A percentile compares a stretch with the other conserved stretches of the same genome.
Conservation (phyloP, 2,888 invertebrate species). For the Hedya salicella region DNA sequence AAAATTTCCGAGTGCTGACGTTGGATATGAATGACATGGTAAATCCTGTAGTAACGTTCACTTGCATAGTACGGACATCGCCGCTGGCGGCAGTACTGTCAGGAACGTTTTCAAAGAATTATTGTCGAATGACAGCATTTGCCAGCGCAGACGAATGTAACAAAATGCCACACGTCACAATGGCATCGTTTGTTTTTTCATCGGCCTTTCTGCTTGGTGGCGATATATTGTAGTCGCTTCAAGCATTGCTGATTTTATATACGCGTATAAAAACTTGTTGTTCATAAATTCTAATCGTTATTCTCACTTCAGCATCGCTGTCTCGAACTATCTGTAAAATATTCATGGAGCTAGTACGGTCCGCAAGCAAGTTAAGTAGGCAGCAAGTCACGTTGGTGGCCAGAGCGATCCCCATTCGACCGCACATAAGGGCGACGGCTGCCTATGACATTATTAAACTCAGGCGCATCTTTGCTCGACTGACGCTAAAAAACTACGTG, state of each 20-base stretch:
- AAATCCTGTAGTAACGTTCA: constrained; percentile 66
- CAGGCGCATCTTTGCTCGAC: constrained; percentile 74
- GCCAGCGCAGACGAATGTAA: constrained; percentile 56
- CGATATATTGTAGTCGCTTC: constrained; percentile 53
- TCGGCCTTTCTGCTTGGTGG: constrained; percentile 39
- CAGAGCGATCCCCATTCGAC: constrained; percentile 46
- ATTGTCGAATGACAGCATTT: constrained; percentile 66
- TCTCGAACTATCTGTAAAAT: constrained; percentile 35
- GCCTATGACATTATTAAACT: constrained; percentile 80
- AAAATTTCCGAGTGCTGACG: constrained; percentile 55
- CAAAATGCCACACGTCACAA: constrained; percentile 66
- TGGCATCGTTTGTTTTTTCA: constrained; percentile 57
- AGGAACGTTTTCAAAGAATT: constrained; percentile 73
- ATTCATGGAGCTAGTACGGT: constrained; percentile 35
- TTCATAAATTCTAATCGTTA: constrained; percentile 5
- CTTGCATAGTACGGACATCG: constrained; percentile 49
- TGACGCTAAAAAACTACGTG: constrained; percentile 80
- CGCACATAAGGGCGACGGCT: constrained; percentile 53
- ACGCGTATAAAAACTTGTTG: background rate
- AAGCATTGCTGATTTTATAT: constrained; percentile 47
- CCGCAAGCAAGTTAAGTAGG: constrained; percentile 35
- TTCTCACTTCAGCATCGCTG: constrained; percentile 11
- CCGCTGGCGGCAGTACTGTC: constrained; percentile 62
- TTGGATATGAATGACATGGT: constrained; percentile 70
- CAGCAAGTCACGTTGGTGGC: constrained; percentile 55